Base-by-base conservation (phyloP, 2,113 vertebrate species). In the Istiophorus platypterus region DNA sequence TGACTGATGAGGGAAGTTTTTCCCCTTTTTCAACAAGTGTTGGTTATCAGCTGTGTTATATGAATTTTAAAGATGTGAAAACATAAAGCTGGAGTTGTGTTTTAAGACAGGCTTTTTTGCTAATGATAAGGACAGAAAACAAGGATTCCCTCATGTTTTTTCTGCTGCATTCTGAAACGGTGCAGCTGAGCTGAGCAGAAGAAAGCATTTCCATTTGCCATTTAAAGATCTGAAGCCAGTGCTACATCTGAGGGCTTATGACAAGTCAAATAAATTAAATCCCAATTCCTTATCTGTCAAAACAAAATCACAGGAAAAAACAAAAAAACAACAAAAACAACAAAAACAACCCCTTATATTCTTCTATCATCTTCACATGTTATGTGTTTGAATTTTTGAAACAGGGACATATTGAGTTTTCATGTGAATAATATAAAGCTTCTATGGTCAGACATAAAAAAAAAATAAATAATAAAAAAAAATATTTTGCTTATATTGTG, bases 181-280 rank as follows among this genome's bases (percentile, higher is more conserved):
- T 69, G 41, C 65, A 17, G 73, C 39, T 63, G 41, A 80, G 72
- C n/a, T 11, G 31, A 78, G 11, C 39, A 78, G 62, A 77, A 49
- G 18, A 41, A 81, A 73, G 14, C 42, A 18, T 11, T 26, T 72
- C 41, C 54, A 65, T 72, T 37, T 71, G 39, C 17, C 71, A 76
- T 71, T 77, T 64, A 68, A 47, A 80, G 24, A 72, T 81, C 17
- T 78, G 37, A 74, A 80, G 72, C n/a, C 24, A n/a, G n/a, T 0
- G 2, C 63, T 67, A 51, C n/a, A n/a, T 63, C 52, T 56, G 47
- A 69, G 26, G 27, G 45, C 34, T 45, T 24, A 31, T 57, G 58
- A 51, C 54, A 66, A 65, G 27, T 66, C 47, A 81, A 77, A 76
- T 76, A 77, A 75, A 80, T 79, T 34, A 66, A 80, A 84, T 66